These are phyloP conservation scores for Centrocercus urophasianus DNA, from an alignment of 2,113 vertebrate genomes.

Conservation along the genomic window DNA sequence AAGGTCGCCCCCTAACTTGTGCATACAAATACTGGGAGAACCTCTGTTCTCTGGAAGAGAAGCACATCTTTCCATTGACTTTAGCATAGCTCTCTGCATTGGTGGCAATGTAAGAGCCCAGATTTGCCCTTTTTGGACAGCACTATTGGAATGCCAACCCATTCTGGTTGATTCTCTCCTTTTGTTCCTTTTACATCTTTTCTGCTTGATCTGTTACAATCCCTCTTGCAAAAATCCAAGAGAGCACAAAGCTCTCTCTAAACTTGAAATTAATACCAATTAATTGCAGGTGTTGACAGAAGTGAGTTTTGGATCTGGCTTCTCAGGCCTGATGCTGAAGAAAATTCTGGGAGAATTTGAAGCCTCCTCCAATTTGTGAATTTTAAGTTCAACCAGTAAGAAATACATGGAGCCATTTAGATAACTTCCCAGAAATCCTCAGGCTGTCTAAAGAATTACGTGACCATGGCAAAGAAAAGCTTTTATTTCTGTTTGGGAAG, in stretches of 20 bases:
- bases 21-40: slow-evolving; percentile 55
- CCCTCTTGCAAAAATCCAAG: neutral
- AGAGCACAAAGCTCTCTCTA: neutral
- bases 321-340: neutral
- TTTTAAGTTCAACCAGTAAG: neutral
- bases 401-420: neutral
- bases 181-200: neutral
- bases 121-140: slow-evolving; percentile 42
- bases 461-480: neutral
- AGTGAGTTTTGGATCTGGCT: neutral
- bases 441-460: neutral
- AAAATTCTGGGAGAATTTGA: neutral
- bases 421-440: neutral
- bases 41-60: slow-evolving; percentile 24
- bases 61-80: slow-evolving; percentile 48
- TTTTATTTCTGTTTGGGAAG: neutral
- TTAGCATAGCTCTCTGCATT: neutral
- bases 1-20: slow-evolving; percentile 48
- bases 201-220: neutral
- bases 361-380: neutral
- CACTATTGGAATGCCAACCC: slow-evolving; percentile 19
- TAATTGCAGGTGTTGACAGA: neutral
- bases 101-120: neutral
- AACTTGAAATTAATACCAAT: neutral
- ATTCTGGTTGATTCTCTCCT: neutral